Evolutionary conservation across 2,888 invertebrate species (phyloP).

Genomic region (Nephrotoma guestfalica): DNA sequence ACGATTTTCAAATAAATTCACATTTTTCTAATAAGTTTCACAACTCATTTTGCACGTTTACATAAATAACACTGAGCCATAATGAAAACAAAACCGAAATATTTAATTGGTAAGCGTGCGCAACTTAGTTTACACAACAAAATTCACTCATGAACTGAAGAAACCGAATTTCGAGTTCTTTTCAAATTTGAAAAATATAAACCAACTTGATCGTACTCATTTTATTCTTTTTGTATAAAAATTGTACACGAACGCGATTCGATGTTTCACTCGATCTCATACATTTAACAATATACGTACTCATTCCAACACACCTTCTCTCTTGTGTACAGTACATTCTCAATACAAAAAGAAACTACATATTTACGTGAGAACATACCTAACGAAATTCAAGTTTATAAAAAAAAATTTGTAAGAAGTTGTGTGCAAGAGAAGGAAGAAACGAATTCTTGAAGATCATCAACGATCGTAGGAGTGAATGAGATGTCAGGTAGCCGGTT

Average conservation of each 20-base stretch:
- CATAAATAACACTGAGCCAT: not conserved
- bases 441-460: not conserved
- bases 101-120: not conserved
- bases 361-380: not conserved
- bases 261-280: not conserved
- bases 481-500: slow-evolving; percentile 5
- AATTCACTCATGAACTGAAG: slow-evolving; percentile 1
- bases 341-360: not conserved
- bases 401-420: not conserved
- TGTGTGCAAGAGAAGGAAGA: not conserved
- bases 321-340: not conserved
- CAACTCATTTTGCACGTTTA: not conserved
- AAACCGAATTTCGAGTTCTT: not conserved
- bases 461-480: slow-evolving; percentile 1
- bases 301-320: not conserved
- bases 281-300: not conserved
- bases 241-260: not conserved
- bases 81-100: not conserved
- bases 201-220: not conserved
- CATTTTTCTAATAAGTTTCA: not conserved
- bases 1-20: not conserved
- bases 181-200: not conserved
- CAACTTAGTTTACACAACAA: not conserved
- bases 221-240: not conserved
- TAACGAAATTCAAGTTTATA: not conserved